Conservation (phyloP, 2,888 invertebrate genomes). For the Scaptomyza caliginosa region DNA sequence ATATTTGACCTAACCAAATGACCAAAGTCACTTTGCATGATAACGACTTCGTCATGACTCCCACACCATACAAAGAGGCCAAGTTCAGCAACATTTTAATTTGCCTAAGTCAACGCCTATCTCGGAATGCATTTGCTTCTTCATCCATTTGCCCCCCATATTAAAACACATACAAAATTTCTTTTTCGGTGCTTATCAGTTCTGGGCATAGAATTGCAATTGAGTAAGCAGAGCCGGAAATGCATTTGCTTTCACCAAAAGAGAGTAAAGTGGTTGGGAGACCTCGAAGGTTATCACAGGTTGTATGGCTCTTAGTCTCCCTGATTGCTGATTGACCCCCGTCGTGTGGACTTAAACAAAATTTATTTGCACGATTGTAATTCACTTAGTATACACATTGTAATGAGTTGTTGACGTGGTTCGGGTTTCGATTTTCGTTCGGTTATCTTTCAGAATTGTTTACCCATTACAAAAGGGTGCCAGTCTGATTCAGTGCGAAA, state of each 20-base stretch:
- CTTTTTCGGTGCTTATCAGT: conserved; percentile 56
- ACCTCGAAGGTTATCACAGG: conserved; percentile 38
- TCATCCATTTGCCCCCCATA: not conserved
- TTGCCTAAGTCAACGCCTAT: conserved; percentile 36
- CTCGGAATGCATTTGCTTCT: conserved; percentile 48
- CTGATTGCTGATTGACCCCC: conserved; percentile 23
- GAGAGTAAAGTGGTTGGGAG: conserved; percentile 1
- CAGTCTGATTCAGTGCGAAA: not conserved
- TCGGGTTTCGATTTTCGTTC: conserved; percentile 6
- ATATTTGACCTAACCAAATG: conserved; percentile 62
- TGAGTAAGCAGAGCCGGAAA: conserved; percentile 74
- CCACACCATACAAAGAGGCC: conserved; percentile 60
- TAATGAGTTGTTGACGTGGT: conserved; percentile 33
- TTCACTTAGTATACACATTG: conserved; percentile 12
- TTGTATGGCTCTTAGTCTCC: conserved; percentile 12
- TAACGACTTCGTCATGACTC: conserved; percentile 29
- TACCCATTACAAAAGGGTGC: conserved; percentile 39
- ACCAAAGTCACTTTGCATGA: conserved; percentile 52
- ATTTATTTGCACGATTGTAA: conserved; percentile 49
- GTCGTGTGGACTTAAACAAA: conserved; percentile 17
- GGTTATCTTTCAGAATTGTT: conserved; percentile 37
- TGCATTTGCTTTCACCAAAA: conserved; percentile 74
- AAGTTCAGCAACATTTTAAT: conserved; percentile 75
- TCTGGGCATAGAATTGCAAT: conserved; percentile 59
- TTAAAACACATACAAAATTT: conserved; percentile 17